Evolutionary conservation across 2,797 vertebrate species (phyloP), one percentile per base, ranked within the genome.

Genomic region (Lacerta agilis): DNA sequence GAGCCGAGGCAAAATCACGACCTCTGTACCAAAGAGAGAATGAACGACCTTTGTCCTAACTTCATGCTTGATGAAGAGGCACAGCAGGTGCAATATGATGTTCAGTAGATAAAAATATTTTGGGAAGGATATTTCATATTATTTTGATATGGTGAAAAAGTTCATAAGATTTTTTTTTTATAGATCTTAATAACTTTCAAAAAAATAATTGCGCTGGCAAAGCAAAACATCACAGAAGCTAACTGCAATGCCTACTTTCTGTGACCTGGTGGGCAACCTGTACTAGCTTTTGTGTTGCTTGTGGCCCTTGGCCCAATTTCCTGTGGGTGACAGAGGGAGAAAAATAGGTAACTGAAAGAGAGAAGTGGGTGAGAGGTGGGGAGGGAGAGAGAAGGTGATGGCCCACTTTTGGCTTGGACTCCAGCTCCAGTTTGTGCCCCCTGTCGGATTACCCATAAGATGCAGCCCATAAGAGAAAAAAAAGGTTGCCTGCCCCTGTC

Each of bases 41-140:
- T 67, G 9, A 55, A 89, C 82, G 90, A 90, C 82, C 67, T 88
- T 92, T 38, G 1, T 38, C 87, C 88, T 87, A 2, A 77, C 93
- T 91, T 83, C 38, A 71, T 92, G 88, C 91, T 91, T 93, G 86
- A 83, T 27, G 7, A 85, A 86, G 78, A 82, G 75, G 76, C 81
- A 85, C 6, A 0, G 86, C 72, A 88, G 87, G 86, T 86, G 71
- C 49, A 88, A 79, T 45, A 80, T 45, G 8, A 33, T 15, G 69
- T 90, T 89, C 88, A 88, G 1, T 0, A 73, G 89, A 85, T 91
- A 90, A 92, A 91, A 64, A 43, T 45, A 86, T 49, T 84, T 78
- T 18, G 41, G 36, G 29, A 66, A 78, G 20, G 25, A 86, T 86
- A 88, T 93, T 95, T 86, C 69, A 66, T 41, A 38, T 73, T 4